phyloP scores from a whole-genome alignment of 1,140 invertebrate species.

The Procambarus clarkii region DNA sequence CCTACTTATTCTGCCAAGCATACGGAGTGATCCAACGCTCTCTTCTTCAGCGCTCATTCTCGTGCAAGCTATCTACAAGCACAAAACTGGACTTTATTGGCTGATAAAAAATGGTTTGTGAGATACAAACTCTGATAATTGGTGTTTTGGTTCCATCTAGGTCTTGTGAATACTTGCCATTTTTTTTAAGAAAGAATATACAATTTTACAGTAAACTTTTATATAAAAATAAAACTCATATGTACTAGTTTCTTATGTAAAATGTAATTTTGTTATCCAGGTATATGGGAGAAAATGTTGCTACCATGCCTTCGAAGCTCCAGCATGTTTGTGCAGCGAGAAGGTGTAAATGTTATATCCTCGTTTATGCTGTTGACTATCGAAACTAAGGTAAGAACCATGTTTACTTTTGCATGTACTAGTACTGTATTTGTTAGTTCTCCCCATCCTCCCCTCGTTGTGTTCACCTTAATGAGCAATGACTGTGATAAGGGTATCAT shows the following conservation, averaged over 20 bases:
- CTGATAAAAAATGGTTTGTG: conserved; percentile 53
- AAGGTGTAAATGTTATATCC: conserved; percentile 41
- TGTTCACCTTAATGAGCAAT: too few relatives aligned
- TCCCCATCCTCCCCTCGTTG: too few relatives aligned
- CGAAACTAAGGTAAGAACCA: conserved; percentile 32
- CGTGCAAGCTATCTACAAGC: conserved; percentile 18
- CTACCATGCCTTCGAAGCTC: conserved; percentile 46
- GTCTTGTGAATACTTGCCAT: background rate
- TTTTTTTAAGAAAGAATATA: background rate
- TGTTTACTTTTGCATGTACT: too few relatives aligned
- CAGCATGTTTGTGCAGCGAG: conserved; percentile 59
- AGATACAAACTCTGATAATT: too few relatives aligned
- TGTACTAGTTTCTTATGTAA: background rate
- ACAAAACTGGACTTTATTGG: conserved; percentile 46
- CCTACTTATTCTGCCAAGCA: conserved; percentile 36
- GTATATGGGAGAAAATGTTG: conserved; percentile 58
- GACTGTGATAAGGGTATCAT: too few relatives aligned
- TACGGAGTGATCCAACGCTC: conserved; percentile 37
- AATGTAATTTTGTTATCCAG: background rate
- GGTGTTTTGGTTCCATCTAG: background rate
- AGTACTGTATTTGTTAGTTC: too few relatives aligned
- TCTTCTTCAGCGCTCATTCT: conserved; percentile 48
- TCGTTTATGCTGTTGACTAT: conserved; percentile 27
- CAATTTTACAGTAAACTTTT: background rate
- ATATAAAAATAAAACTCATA: background rate